Base-by-base conservation (phyloP, 35 echinoderm and acorn worm species). In the Ptychodera flava region DNA sequence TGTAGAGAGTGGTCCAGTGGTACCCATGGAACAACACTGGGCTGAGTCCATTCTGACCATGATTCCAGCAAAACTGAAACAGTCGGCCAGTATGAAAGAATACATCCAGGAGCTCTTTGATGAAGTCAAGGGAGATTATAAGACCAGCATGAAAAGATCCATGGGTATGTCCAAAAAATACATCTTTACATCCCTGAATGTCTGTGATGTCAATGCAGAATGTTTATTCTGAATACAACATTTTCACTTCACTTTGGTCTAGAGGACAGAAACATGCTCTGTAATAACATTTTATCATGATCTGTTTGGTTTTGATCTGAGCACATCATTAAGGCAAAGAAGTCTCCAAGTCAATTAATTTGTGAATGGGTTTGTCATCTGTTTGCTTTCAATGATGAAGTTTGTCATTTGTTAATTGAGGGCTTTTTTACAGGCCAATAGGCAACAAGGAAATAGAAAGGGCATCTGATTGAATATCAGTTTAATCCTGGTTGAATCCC, bases 111-210 rank as follows among this genome's bases (percentile, higher is more conserved):
- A 97, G 78, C 77, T 93, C 2, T 97, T 90, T 85, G 33, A 90
- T 36, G 95, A 97, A 79, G 83, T 97, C n/a, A 64, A 97, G 78
- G 52, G 38, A 27, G 92, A 97, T 37, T 94, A 91, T 78, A 85
- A 89, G 16, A 87, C 80, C 33, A 97, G 95, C 83, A 97, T 97
- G 79, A 93, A 94, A 52, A 97, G 93, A 81, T 94, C 95, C 15
- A 97, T 97, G 95, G 93, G 95, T 97, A 85, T 90, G 90, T 89
- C 6, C 38, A 16, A 85, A 16, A 53, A 16, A 33, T 80, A 33
- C 83, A 85, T 64, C 22, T 76, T 85, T 85, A 76, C 53, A 64
- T 45, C 16, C 28, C 28, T 64, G 32, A 27, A 64, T 15, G 0
- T 37, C 15, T 22, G 83, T 31, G 16, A 15, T 87, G 0, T n/a